These are phyloP conservation scores for Gnathonemus echidnorhynchus DNA, from an alignment of 2,113 vertebrate species.

Conservation along the genomic window DNA sequence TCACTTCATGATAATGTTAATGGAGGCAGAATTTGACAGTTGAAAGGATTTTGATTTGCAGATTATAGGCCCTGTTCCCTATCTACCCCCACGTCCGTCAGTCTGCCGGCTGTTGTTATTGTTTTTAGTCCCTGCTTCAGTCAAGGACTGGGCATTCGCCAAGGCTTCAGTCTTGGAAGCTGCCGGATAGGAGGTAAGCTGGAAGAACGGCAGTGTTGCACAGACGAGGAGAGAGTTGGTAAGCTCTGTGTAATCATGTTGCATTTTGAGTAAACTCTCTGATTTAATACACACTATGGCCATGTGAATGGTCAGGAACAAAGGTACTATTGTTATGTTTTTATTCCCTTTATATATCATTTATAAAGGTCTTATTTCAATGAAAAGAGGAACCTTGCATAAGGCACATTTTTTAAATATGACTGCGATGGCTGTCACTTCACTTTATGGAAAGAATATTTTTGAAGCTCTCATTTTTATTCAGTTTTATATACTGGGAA, in stretches of 20 bases:
- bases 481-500: background rate
- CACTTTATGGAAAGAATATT: background rate
- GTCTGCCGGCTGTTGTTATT: background rate
- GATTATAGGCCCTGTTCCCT: background rate
- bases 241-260: background rate
- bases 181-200: background rate
- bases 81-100: background rate
- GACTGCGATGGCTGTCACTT: background rate
- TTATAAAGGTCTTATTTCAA: background rate
- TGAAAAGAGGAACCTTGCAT: background rate
- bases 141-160: background rate
- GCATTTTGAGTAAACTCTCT: background rate
- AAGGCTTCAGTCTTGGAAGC: background rate
- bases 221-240: background rate
- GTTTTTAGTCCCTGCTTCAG: background rate
- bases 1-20: background rate
- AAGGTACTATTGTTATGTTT: background rate
- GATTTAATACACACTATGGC: background rate
- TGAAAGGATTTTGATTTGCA: background rate
- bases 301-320: background rate
- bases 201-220: background rate
- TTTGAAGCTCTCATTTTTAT: background rate
- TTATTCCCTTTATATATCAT: background rate
- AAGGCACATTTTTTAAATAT: background rate
- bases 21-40: background rate